Conservation (phyloP, 2,797 vertebrate species). For the Tragelaphus eurycerus region DNA sequence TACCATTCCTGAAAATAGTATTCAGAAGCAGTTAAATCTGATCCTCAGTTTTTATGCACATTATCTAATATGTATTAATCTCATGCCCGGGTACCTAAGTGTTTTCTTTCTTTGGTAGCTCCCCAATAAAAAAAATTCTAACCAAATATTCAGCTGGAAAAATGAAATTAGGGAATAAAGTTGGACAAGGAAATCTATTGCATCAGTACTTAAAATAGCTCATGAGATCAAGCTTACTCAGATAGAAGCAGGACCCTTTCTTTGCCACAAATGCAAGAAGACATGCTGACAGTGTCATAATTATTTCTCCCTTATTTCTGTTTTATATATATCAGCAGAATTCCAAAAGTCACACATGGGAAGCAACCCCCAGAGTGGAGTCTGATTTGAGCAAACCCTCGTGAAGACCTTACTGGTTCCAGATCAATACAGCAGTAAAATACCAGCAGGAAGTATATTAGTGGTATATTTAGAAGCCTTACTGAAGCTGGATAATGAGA, state of each 20-base stretch:
- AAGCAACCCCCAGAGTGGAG: conserved; percentile 36
- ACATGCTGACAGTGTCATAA: not conserved
- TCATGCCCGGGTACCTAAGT: not conserved
- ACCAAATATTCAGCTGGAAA: not conserved
- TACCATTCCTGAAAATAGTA: not conserved
- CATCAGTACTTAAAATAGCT: not conserved
- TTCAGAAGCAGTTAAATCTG: not conserved
- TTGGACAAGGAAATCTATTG: not conserved
- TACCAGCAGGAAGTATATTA: conserved; percentile 8
- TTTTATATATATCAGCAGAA: conserved; percentile 52
- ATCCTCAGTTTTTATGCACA: not conserved
- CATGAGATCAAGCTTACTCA: not conserved
- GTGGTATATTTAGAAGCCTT: conserved; percentile 61
- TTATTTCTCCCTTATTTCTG: conserved; percentile 24
- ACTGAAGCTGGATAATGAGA: conserved; percentile 44
- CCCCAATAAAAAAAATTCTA: not conserved
- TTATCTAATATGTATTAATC: not conserved
- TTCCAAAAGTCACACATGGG: conserved; percentile 30
- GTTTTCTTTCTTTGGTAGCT: not conserved
- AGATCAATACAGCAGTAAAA: conserved; percentile 60
- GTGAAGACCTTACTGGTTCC: not conserved
- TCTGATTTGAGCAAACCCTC: conserved; percentile 53
- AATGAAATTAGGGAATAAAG: conserved; percentile 14
- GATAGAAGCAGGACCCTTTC: not conserved
- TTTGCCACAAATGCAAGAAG: not conserved